A percentile compares a stretch with the other conserved stretches of the same genome.
These are phyloP conservation scores for Sitta carolinensis DNA, from an alignment of 2,797 vertebrate species.

Conservation along the genomic window DNA sequence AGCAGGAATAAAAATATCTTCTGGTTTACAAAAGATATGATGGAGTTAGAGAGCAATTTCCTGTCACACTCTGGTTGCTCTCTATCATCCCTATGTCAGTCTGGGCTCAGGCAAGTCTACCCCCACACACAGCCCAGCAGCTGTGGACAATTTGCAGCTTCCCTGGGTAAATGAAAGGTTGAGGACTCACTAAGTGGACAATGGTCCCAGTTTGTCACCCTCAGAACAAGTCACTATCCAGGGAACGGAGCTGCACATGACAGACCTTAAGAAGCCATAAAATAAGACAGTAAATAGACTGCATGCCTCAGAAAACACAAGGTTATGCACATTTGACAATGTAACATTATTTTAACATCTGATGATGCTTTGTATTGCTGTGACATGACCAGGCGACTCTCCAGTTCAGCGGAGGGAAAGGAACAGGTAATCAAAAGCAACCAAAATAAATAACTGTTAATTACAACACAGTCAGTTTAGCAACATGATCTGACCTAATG, in stretches of 20 bases:
- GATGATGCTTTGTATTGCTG: not conserved
- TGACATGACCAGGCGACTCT: not conserved
- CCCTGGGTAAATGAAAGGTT: not conserved
- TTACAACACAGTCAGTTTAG: not conserved
- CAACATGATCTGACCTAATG: not conserved
- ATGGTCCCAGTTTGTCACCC: not conserved
- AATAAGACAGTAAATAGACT: not conserved
- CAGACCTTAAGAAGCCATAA: not conserved
- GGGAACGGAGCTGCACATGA: not conserved
- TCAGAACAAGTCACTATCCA: not conserved
- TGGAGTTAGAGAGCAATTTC: not conserved
- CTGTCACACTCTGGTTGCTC: not conserved
- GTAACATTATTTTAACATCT: not conserved
- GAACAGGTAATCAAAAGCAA: not conserved
- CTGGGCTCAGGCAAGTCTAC: not conserved
- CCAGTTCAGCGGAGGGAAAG: not conserved
- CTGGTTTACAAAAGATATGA: not conserved
- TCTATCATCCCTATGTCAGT: too few species aligned
- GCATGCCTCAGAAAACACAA: not conserved
- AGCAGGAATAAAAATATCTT: not conserved
- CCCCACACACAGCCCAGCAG: too few species aligned
- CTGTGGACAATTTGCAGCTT: not conserved
- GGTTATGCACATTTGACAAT: fast-evolving
- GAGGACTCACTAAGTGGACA: not conserved
- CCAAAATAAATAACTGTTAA: not conserved